Percentiles rank a stretch among this genome's conserved stretches.
phyloP scores from a whole-genome alignment of 2,797 vertebrate genomes.

The Meriones psammophilus region DNA sequence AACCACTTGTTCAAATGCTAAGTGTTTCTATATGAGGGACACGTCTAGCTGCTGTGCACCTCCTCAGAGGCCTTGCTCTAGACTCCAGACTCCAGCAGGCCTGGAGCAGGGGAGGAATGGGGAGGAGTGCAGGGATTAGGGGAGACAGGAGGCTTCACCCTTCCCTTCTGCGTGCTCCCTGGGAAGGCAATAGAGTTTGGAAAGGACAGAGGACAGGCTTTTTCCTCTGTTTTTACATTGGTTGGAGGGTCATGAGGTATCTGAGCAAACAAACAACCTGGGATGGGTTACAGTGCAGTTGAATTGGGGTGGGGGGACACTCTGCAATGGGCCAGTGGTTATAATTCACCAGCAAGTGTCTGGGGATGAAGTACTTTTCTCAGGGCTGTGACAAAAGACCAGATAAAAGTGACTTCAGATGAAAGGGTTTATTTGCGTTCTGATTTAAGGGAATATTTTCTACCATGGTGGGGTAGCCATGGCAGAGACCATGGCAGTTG shows the following conservation, averaged over 20 bases:
- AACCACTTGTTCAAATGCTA: not conserved
- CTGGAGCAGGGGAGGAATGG: not conserved
- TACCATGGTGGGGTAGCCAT: not conserved
- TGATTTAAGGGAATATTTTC: not conserved
- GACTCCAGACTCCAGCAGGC: not conserved
- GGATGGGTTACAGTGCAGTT: not conserved
- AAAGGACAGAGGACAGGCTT: not conserved
- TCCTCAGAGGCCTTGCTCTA: not conserved
- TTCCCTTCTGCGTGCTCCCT: not conserved
- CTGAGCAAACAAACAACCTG: not conserved
- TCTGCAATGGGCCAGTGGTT: constrained; percentile 46
- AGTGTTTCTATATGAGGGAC: not conserved
- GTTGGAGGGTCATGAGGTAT: not conserved
- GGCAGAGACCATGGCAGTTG: no score
- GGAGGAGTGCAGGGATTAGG: no score
- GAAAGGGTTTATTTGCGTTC: not conserved
- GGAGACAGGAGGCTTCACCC: not conserved
- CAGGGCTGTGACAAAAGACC: not conserved
- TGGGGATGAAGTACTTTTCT: not conserved
- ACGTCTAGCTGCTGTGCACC: not conserved
- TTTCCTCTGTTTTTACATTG: not conserved
- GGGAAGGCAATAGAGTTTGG: constrained; percentile 1
- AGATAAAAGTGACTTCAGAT: not conserved
- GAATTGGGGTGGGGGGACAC: not conserved
- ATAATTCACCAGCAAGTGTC: constrained; percentile 44